Evolutionary conservation across 2,888 invertebrate genomes (phyloP).

Genomic region (Baronia brevicornis): DNA sequence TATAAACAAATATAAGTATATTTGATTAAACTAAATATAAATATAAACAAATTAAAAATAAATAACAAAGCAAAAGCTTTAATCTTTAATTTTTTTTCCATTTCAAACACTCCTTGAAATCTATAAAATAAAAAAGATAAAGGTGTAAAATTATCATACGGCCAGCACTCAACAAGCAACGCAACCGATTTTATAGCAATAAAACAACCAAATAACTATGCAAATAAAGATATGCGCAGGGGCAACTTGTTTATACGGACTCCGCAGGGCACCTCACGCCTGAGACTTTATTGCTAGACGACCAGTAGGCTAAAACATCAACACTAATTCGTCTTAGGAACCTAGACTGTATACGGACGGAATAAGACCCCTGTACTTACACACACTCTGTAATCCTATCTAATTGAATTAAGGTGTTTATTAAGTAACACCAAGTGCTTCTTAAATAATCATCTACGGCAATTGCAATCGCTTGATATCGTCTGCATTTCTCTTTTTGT

Average conservation of each 20-base stretch:
- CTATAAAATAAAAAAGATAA: conserved; percentile 9
- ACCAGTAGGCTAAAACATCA: conserved; percentile 17
- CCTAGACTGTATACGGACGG: conserved; percentile 6
- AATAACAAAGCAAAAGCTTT: no score
- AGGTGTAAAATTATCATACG: conserved; percentile 9
- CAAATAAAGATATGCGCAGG: conserved; percentile 42
- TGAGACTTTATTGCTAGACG: conserved; percentile 39
- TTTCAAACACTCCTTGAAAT: no score
- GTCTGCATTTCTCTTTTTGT: conserved; percentile 8
- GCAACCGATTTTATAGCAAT: conserved; percentile 20
- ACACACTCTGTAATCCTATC: conserved; percentile 9
- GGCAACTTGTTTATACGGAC: conserved; percentile 45
- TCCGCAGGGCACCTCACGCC: conserved; percentile 60
- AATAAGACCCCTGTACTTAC: conserved; percentile 8
- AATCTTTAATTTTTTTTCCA: no score
- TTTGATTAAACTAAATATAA: no score
- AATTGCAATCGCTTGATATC: conserved; percentile 11
- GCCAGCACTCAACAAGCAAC: conserved; percentile 20
- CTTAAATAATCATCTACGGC: conserved; percentile 13
- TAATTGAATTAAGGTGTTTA: conserved; percentile 17
- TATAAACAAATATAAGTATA: no score
- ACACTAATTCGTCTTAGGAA: conserved; percentile 1
- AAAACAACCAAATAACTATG: conserved; percentile 38
- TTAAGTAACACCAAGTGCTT: conserved; percentile 12
- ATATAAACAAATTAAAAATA: no score